These are phyloP conservation scores for Cordilura impudica DNA, from an alignment of 2,888 invertebrate species.

Conservation along the genomic window DNA sequence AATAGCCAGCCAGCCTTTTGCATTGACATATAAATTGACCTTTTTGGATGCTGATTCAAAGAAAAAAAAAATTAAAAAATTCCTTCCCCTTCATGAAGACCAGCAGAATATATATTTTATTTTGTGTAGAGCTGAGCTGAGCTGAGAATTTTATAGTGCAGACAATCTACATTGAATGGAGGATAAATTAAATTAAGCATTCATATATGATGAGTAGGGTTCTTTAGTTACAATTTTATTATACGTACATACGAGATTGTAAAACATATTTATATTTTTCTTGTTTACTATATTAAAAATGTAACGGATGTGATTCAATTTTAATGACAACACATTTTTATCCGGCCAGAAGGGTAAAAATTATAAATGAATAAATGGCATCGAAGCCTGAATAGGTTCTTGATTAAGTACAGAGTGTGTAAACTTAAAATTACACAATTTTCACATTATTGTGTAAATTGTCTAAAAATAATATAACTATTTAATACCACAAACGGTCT, in stretches of 20 bases:
- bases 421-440: no score
- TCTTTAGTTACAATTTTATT: constrained; percentile 12
- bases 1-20: not conserved
- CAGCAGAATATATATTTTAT: constrained; percentile 2
- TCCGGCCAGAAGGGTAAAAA: no score
- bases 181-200: constrained; percentile 56
- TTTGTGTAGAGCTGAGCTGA: not conserved
- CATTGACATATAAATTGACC: constrained; percentile 33
- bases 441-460: no score
- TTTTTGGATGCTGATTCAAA: not conserved
- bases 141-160: not conserved
- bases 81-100: not conserved
- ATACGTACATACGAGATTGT: not conserved
- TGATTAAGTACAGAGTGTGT: no score
- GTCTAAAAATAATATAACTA: no score
- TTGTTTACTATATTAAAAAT: constrained; percentile 6
- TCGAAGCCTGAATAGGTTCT: no score
- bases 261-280: no score
- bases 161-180: constrained; percentile 33
- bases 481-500: no score
- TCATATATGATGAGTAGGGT: constrained; percentile 17
- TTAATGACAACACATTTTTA: constrained; percentile 23
- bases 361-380: no score
- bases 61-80: not conserved
- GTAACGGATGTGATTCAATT: constrained; percentile 57